Base-by-base conservation (phyloP, 2,113 vertebrate genomes). In the Chunga burmeisteri region DNA sequence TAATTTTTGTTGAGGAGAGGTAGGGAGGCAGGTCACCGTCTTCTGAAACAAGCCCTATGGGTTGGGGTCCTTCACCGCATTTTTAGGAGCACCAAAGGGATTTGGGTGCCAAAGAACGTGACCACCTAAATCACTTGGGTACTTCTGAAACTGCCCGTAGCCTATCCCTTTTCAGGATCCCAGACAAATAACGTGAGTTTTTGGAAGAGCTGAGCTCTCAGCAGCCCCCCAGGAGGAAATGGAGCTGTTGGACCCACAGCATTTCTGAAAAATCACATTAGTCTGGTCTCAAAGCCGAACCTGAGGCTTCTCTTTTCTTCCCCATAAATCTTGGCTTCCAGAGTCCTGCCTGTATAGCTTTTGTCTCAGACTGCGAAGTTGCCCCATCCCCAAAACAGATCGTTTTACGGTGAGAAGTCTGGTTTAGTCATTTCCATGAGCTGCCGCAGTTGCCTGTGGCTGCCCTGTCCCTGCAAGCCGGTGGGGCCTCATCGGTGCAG, bases 401-500 rank as follows among this genome's bases (percentile, higher is more conserved):
- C 1, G 4, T 59, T 46, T 66, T 22, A 6, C 13, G 19, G 59
- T 71, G 86, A 62, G 91, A 38, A 14, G 10, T 26, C 42, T 49
- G 52, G 20, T 25, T 66, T 29, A 46, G 50, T 9, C 79, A 38
- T 70, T 75, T 42, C 88, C 38, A 2, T 7, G 74, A 63, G 82
- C 34, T 62, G 59, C 77, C 0, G 10, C 9, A 8, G 63, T n/a
- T 25, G 62, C 73, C 73, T 50, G 50, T 59, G 63, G 62, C 52
- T 71, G 46, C 74, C 50, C 42, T 34, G 71, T 72, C 67, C 72
- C 50, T 19, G 19, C 42, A 12, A 20, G 30, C 25, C 8, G 1
- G 7, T 0, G 0, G 21, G 46, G 8, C 30, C 61, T n/a, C 7
- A 0, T 16, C 1, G 2, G 36, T 86, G 27, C 26, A 11, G 36